Percentiles rank a stretch among this genome's conserved stretches.
phyloP scores from a whole-genome alignment of 1,140 invertebrate species.

The Drosophila truncata region DNA sequence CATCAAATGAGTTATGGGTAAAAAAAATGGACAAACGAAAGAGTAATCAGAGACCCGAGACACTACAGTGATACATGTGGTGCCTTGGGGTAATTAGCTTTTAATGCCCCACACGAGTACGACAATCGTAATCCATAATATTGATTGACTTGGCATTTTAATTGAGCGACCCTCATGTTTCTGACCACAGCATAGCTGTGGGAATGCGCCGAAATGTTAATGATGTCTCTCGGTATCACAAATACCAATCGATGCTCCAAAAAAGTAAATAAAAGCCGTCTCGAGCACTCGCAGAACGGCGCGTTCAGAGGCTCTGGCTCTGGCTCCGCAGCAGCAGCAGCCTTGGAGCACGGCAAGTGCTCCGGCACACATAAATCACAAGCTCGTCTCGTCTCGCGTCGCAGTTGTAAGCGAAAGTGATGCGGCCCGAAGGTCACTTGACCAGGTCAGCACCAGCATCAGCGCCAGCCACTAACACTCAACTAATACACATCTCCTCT shows the following conservation, averaged over 20 bases:
- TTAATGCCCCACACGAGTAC: slow-evolving; percentile 44
- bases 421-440: slow-evolving; percentile 66
- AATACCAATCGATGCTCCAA: slow-evolving; percentile 69
- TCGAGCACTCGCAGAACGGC: slow-evolving; percentile 56
- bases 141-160: slow-evolving; percentile 80
- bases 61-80: slow-evolving; percentile 26
- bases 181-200: slow-evolving; percentile 62
- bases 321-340: slow-evolving; percentile 41
- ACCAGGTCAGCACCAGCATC: slow-evolving; percentile 43
- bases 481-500: slow-evolving; percentile 13
- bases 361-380: slow-evolving; percentile 73
- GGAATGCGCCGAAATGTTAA: slow-evolving; percentile 69
- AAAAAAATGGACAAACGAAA: slow-evolving; percentile 1
- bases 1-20: slow-evolving; percentile 6
- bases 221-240: slow-evolving; percentile 67
- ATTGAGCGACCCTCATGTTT: slow-evolving; percentile 66
- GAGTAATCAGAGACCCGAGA: slow-evolving; percentile 9
- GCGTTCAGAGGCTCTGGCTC: slow-evolving; percentile 5
- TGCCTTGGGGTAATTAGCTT: slow-evolving; percentile 64
- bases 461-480: slow-evolving; percentile 14
- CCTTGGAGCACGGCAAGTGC: slow-evolving; percentile 66
- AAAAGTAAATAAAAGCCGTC: slow-evolving; percentile 45
- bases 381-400: slow-evolving; percentile 32
- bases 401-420: slow-evolving; percentile 72
- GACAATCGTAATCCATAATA: slow-evolving; percentile 62